Conservation (phyloP, 2,113 vertebrate genomes). For the Bungarus multicinctus region DNA sequence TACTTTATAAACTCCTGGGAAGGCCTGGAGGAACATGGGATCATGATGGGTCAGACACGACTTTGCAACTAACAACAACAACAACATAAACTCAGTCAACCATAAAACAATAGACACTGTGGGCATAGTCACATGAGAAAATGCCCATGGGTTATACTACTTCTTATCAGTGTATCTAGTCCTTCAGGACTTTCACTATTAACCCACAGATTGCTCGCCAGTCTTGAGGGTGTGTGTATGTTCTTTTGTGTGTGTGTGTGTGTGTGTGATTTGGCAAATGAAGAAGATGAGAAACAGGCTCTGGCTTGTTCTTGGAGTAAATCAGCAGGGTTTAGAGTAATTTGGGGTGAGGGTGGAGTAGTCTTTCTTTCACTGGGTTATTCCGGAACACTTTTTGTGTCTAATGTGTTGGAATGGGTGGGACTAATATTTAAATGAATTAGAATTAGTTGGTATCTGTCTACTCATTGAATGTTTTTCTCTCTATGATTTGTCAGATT, state of each 20-base stretch:
- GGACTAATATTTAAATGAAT: neutral
- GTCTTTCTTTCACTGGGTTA: neutral
- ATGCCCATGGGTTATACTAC: neutral
- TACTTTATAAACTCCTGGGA: too few relatives aligned
- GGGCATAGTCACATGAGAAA: neutral
- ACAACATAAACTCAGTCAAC: neutral
- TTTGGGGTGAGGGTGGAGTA: neutral
- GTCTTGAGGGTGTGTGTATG: neutral
- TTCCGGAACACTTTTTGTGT: neutral
- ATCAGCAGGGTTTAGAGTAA: neutral
- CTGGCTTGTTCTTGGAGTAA: neutral
- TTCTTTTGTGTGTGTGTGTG: neutral
- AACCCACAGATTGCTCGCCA: neutral
- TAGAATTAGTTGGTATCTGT: neutral
- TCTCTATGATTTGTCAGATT: neutral
- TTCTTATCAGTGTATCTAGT: neutral
- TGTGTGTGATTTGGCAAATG: neutral
- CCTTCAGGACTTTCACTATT: neutral
- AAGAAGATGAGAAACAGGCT: neutral
- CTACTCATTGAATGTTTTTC: neutral
- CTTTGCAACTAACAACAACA: too few relatives aligned
- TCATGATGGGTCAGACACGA: too few relatives aligned
- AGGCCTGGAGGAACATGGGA: too few relatives aligned
- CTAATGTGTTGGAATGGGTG: neutral
- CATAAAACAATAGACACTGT: neutral